Evolutionary conservation across 2,797 vertebrate species (phyloP).

Genomic region (Anableps anableps): DNA sequence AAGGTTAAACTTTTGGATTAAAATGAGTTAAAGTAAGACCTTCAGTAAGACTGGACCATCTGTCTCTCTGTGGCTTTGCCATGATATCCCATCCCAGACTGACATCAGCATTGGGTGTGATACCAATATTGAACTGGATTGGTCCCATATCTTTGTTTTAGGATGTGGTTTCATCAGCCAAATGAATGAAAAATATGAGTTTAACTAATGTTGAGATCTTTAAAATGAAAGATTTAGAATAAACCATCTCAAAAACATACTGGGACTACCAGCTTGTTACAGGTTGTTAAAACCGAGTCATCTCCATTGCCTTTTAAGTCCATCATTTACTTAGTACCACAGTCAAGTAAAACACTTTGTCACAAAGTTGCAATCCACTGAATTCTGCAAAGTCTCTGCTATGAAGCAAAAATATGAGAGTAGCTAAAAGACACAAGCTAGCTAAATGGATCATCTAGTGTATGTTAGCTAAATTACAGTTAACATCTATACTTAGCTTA

Average conservation of each 20-base stretch:
- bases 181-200: too few relatives aligned
- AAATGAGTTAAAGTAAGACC: too few relatives aligned
- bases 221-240: too few relatives aligned
- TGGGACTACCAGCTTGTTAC: not conserved
- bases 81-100: too few relatives aligned
- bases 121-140: too few relatives aligned
- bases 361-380: not conserved
- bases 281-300: not conserved
- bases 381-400: not conserved
- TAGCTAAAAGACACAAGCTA: not conserved
- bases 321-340: not conserved
- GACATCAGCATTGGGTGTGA: too few relatives aligned
- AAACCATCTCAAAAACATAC: not conserved
- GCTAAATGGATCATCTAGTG: not conserved
- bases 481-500: not conserved
- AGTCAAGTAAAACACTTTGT: not conserved
- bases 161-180: too few relatives aligned
- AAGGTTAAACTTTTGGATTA: too few relatives aligned
- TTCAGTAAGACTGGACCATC: too few relatives aligned
- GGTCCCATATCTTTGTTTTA: too few relatives aligned
- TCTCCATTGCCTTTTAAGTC: not conserved
- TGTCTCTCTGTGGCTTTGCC: too few relatives aligned
- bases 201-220: too few relatives aligned
- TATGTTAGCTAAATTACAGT: not conserved
- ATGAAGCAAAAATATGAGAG: not conserved